Evolutionary conservation across 2,113 vertebrate species (phyloP), one percentile per base, ranked within the genome.

Genomic region (Anseranas semipalmata): DNA sequence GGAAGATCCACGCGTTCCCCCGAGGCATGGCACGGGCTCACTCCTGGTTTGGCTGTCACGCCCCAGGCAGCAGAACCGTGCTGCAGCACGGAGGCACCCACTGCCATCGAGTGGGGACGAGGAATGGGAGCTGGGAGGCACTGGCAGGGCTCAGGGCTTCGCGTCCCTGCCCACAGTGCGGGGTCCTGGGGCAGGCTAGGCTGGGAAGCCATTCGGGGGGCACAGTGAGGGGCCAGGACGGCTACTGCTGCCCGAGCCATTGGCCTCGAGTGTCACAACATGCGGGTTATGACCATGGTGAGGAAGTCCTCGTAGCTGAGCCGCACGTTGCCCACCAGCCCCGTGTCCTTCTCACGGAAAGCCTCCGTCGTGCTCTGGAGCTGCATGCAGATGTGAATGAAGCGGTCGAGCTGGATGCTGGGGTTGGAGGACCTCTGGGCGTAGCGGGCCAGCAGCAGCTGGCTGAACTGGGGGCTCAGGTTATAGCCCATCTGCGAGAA

Each of bases 251-350:
- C 88, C 3, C 2, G 33, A 9, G 33, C 8, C 9, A 25, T 10
- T 0, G 6, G 56, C 30, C 11, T 0, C 1, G 33, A 15, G 58
- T 5, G 7, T 99, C 98, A 99, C 76, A 99, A 97, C 96, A 99
- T 98, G 73, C 98, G 97, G 17, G 97, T 98, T 22, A 99, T 81
- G 6, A 99, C 98, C 96, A 99, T 98, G 24, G 98, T 98, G 66
- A 99, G 98, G 93, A 99, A 99, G 87, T 99, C 99, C 96, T 99
- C 99, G 5, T 99, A 99, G 98, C 97, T 98, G 68, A 99, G 97
- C 18, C 98, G 98, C 22, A 98, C 92, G 7, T 70, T 99, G 53
- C 99, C 99, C 7, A 95, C 94, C 96, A 98, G 98, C 39, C 71
- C 94, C 0, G 98, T 98, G 97, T 99, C 99, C 94, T 98, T 99